Evolutionary conservation across 2,113 vertebrate species (phyloP).

Genomic region (Gobio gobio): DNA sequence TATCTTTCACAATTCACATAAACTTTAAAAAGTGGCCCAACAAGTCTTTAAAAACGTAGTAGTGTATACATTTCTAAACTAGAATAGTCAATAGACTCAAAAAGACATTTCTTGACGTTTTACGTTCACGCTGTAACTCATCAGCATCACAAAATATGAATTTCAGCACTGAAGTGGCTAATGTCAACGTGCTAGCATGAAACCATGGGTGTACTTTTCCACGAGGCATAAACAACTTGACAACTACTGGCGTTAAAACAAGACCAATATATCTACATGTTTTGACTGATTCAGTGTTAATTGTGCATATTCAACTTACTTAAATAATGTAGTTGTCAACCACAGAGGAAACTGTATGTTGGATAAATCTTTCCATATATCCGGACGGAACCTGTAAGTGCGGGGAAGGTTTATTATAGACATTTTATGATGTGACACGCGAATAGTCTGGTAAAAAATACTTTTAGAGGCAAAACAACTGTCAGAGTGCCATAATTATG

Average conservation of each 20-base stretch:
- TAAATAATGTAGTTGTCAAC: background rate
- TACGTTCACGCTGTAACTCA: background rate
- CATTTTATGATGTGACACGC: slow-evolving; percentile 26
- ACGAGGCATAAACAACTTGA: background rate
- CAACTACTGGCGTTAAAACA: background rate
- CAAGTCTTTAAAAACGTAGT: background rate
- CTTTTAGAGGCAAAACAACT: background rate
- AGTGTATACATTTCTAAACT: background rate
- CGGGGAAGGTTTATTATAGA: background rate
- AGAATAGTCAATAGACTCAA: background rate
- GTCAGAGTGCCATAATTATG: background rate
- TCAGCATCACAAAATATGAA: background rate
- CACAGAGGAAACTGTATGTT: background rate
- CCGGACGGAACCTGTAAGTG: slow-evolving; percentile 38
- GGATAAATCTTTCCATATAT: background rate
- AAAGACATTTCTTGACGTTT: background rate
- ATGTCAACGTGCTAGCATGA: slow-evolving; percentile 4
- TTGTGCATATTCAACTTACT: slow-evolving; percentile 33
- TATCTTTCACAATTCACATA: background rate
- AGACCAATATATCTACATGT: background rate
- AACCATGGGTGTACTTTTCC: background rate
- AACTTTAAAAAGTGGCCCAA: background rate
- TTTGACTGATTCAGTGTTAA: background rate
- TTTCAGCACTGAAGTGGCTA: background rate
- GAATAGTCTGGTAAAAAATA: background rate